A percentile compares a stretch with the other conserved stretches of the same genome.
Conservation (phyloP, 2,888 invertebrate genomes). For the Pseudococcus longispinus region DNA sequence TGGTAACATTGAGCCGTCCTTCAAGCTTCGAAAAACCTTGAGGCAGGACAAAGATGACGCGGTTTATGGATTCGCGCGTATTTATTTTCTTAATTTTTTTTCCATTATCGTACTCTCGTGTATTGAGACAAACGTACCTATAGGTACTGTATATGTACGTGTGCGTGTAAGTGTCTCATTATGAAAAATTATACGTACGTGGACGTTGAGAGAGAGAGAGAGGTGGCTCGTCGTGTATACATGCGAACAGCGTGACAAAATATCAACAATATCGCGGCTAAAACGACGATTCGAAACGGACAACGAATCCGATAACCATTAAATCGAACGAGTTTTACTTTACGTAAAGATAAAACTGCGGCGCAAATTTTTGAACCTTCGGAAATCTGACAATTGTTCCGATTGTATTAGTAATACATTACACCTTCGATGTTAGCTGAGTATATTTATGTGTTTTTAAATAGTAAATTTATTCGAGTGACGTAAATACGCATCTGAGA, state of each 20-base stretch:
- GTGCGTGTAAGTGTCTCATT: slow-evolving; percentile 7
- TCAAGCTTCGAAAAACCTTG: background rate
- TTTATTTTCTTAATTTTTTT: slow-evolving; percentile 26
- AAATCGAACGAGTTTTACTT: background rate
- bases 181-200: background rate
- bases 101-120: background rate
- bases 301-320: background rate
- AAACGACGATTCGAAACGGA: slow-evolving; percentile 13
- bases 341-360: background rate
- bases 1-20: background rate
- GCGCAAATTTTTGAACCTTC: background rate
- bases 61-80: slow-evolving; percentile 3
- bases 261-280: background rate
- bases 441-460: background rate
- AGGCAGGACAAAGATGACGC: slow-evolving; percentile 9
- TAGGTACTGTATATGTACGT: background rate
- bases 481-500: background rate
- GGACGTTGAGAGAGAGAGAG: too few relatives aligned
- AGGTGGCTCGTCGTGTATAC: background rate
- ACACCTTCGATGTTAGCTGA: background rate
- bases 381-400: background rate
- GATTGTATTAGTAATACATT: background rate
- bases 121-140: background rate
- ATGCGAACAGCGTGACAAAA: slow-evolving; percentile 5
- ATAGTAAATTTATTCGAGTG: background rate